These are phyloP conservation scores for Blomia tropicalis DNA, from an alignment of 2,888 invertebrate genomes.

Conservation along the genomic window DNA sequence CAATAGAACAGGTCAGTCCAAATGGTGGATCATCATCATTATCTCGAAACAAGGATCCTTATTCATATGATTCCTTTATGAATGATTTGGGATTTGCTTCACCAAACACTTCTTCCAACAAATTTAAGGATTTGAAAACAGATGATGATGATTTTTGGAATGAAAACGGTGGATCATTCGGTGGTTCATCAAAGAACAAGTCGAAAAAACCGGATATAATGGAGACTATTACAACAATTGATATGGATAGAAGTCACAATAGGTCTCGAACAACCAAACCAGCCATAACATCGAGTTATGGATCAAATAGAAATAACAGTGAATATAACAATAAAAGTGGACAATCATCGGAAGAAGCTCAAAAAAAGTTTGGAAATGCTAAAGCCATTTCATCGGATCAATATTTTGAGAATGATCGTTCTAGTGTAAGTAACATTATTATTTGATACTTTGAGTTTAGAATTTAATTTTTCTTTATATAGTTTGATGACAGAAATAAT, in stretches of 20 bases:
- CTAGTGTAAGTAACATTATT: background rate
- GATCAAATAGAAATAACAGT: background rate
- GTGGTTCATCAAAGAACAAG: background rate
- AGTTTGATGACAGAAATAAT: conserved; percentile 44
- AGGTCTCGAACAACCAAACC: background rate
- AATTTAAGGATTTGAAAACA: conserved; percentile 21
- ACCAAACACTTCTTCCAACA: conserved; percentile 17
- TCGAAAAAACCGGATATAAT: conserved; percentile 19
- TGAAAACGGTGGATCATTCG: conserved; percentile 2
- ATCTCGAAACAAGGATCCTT: conserved; percentile 15
- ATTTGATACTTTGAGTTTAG: background rate
- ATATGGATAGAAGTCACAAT: conserved; percentile 7
- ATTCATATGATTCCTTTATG: conserved; percentile 16
- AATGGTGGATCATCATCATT: conserved; percentile 8
- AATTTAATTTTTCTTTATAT: conserved; percentile 20
- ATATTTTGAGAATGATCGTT: conserved; percentile 58
- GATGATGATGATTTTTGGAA: conserved; percentile 22
- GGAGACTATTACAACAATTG: conserved; percentile 21
- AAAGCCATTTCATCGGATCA: conserved; percentile 96
- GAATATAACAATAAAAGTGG: background rate
- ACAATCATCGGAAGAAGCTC: conserved; percentile 40
- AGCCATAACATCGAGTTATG: background rate
- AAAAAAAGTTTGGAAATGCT: conserved; percentile 87
- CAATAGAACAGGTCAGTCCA: conserved; percentile 65
- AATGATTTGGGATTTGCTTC: conserved; percentile 22